phyloP scores from a whole-genome alignment of 2,797 vertebrate species.

The Gila robusta region DNA sequence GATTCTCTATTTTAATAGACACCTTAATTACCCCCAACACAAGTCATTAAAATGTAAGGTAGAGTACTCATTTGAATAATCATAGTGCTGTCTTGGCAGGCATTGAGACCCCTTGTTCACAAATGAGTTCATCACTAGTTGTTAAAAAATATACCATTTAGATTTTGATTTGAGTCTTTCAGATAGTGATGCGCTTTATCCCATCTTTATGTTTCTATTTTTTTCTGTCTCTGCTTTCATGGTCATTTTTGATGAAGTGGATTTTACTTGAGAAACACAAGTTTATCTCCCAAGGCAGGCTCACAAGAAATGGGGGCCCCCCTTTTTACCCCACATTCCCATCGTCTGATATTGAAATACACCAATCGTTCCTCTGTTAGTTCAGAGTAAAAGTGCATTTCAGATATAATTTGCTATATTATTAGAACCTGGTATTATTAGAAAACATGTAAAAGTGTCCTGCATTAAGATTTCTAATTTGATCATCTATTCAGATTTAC shows the following conservation, averaged over 20 bases:
- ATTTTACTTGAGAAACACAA: not conserved
- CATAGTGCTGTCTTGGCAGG: conserved; percentile 78
- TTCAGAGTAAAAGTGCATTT: conserved; percentile 3
- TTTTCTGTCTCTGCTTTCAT: conserved; percentile 17
- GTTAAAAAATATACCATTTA: conserved; percentile 78
- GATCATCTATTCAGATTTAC: not conserved
- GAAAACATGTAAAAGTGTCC: conserved; percentile 1
- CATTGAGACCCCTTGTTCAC: conserved; percentile 35
- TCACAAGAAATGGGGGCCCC: not conserved
- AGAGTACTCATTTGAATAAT: conserved; percentile 54
- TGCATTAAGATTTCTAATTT: not conserved
- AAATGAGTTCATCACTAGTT: conserved; percentile 6
- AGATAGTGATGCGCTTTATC: not conserved
- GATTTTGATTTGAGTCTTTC: conserved; percentile 34
- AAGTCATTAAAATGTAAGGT: conserved; percentile 54
- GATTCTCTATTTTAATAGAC: conserved; percentile 51
- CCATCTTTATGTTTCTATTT: not conserved
- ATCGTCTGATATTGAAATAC: not conserved
- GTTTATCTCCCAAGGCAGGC: conserved; percentile 11
- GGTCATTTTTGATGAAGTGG: conserved; percentile 14
- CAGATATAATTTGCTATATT: not conserved
- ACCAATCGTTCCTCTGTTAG: not conserved
- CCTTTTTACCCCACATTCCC: not conserved
- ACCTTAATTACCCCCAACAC: conserved; percentile 53
- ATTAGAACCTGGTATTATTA: not conserved